These are phyloP conservation scores for Artibeus lituratus DNA, from an alignment of 2,797 vertebrate genomes.

Conservation along the genomic window DNA sequence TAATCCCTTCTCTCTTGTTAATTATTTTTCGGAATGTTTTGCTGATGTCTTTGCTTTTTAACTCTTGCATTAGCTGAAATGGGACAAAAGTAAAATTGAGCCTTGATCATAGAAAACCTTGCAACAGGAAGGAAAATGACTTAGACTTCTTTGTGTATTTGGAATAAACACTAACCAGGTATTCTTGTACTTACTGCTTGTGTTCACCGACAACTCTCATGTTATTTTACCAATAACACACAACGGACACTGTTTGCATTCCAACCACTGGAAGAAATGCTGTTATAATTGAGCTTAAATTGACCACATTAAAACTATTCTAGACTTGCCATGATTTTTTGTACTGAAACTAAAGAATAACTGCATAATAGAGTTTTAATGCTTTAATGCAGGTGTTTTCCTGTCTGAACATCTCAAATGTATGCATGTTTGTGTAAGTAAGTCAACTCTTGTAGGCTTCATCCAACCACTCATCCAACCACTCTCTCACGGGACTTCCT, in stretches of 20 bases:
- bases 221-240: conserved; percentile 5
- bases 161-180: not conserved
- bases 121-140: not conserved
- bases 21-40: conserved; percentile 93
- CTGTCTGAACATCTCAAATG: not conserved
- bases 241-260: not conserved
- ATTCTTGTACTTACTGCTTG: not conserved
- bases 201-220: not conserved
- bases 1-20: conserved; percentile 92
- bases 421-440: not conserved
- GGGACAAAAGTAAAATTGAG: not conserved
- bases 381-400: not conserved
- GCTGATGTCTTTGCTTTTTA: conserved; percentile 95
- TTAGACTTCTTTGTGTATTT: not conserved
- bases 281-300: not conserved
- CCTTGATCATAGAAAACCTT: not conserved
- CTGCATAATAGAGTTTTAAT: not conserved
- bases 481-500: not conserved
- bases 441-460: not conserved
- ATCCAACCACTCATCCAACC: not conserved
- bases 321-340: not conserved
- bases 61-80: conserved; percentile 88
- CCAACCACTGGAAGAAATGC: not conserved
- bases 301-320: conserved; percentile 16
- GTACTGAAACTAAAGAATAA: not conserved